These are phyloP conservation scores for Urocynchramus pylzowi DNA, from an alignment of 2,113 vertebrate species.

Conservation along the genomic window DNA sequence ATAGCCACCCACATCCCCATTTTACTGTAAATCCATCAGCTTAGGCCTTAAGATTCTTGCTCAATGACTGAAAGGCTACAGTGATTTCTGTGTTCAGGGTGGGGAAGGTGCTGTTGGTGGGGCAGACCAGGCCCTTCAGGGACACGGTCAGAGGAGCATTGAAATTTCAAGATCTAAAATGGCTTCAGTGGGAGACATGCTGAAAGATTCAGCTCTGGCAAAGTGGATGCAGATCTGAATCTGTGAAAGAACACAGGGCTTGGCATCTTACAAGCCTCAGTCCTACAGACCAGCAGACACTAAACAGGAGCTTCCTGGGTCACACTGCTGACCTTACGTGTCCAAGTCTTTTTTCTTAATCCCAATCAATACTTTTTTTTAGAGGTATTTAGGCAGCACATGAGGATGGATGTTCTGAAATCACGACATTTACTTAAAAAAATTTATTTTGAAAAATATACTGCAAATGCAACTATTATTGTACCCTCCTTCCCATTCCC, in stretches of 20 bases:
- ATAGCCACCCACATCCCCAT: neutral
- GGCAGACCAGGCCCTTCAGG: neutral
- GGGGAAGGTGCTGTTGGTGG: neutral
- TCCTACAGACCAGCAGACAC: neutral
- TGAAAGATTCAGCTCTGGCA: neutral
- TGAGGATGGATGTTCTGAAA: neutral
- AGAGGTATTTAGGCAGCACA: neutral
- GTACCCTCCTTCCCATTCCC: neutral
- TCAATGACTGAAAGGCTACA: neutral
- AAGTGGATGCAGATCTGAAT: neutral
- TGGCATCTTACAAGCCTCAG: neutral
- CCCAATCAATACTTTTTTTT: neutral
- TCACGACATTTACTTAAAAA: neutral
- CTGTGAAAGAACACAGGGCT: neutral
- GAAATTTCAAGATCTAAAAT: neutral
- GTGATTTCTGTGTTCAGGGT: neutral
- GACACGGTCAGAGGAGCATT: fast-evolving
- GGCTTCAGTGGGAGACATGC: neutral
- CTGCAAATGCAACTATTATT: neutral
- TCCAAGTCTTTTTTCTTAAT: neutral
- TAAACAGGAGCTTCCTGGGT: neutral
- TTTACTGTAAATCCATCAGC: neutral
- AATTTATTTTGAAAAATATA: neutral
- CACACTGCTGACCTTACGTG: neutral
- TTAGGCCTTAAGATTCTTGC: neutral